A percentile compares a stretch with the other conserved stretches of the same genome.
These are phyloP conservation scores for Tetranychus urticae DNA, from an alignment of 1,140 invertebrate species.

Conservation along the genomic window DNA sequence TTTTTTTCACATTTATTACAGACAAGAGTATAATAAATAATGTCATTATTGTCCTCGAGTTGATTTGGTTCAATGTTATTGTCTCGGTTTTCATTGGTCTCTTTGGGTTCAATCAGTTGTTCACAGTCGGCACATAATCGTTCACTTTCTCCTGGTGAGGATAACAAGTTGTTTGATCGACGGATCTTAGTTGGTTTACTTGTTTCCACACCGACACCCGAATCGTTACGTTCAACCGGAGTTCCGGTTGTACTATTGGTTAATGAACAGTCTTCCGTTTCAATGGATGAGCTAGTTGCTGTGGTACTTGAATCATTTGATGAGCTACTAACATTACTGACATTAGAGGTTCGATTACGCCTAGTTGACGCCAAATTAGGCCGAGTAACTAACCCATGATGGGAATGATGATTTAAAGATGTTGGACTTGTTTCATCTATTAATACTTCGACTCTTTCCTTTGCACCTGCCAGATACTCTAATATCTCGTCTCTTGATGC, in stretches of 20 bases:
- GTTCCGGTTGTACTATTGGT: constrained; percentile 14
- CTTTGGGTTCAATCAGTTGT: constrained; percentile 31
- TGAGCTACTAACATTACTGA: constrained; percentile 18
- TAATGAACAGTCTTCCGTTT: constrained; percentile 1
- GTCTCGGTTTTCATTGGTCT: background rate
- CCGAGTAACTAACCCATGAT: background rate
- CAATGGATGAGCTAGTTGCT: constrained; percentile 7
- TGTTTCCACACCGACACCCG: constrained; percentile 73
- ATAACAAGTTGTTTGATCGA: background rate
- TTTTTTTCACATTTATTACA: constrained; percentile 68
- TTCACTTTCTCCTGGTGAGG: constrained; percentile 7
- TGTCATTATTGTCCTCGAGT: constrained; percentile 3
- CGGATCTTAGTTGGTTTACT: constrained; percentile 34
- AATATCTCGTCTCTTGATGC: constrained; percentile 68
- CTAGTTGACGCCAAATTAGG: background rate
- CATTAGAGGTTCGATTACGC: constrained; percentile 23
- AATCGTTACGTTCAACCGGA: constrained; percentile 66
- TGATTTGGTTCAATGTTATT: background rate
- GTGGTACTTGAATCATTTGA: constrained; percentile 12
- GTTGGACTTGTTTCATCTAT: constrained; percentile 1
- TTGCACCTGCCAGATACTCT: constrained; percentile 59
- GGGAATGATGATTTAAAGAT: constrained; percentile 1
- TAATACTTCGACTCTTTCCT: constrained; percentile 30
- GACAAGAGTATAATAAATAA: constrained; percentile 21
- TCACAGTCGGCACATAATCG: constrained; percentile 48